Evolutionary conservation across 2,797 vertebrate species (phyloP), one percentile per base, ranked within the genome.

Genomic region (Labroides dimidiatus): DNA sequence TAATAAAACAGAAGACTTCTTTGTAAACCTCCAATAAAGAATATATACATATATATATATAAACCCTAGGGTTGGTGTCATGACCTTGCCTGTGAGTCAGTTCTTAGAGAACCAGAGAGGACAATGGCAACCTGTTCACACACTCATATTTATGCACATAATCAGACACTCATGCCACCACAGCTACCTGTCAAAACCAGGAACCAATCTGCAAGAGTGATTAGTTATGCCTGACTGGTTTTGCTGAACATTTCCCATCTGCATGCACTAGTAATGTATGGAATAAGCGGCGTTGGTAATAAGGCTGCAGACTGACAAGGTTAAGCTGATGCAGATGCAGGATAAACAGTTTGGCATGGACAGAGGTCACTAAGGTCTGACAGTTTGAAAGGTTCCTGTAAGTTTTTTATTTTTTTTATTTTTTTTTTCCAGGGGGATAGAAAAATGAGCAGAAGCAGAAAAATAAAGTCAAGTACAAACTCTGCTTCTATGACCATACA

Each of bases 151-250:
- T 92, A 92, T 93, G 92, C 91, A 91, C 91, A 93, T 93, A 92
- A 91, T 93, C 89, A 88, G 76, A 72, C 72, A 80, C 81, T 73
- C 57, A 64, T 66, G 88, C 80, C 91, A 89, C 88, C 78, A 81
- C 79, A 84, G 87, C 84, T 84, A 88, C 85, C 84, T 89, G 89
- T 93, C 93, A 91, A 80, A 90, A 91, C 82, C 85, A 67, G 71
- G 84, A 90, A 84, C 80, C 89, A 86, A 90, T 91, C 90, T 88
- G 89, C 86, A 83, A 82, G 86, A 93, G 90, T 88, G 89, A 92
- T 94, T 93, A 94, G 93, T 92, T 94, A 93, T 94, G 93, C 93
- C 84, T 93, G 93, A 88, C 78, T 93, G 94, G 86, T 82, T 92
- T 90, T 87, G 78, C 85, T 79, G 65, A 93, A 91, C 90, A 91